These are phyloP conservation scores for Dipodomys stephensi DNA, from an alignment of 2,113 vertebrate genomes.

Conservation along the genomic window DNA sequence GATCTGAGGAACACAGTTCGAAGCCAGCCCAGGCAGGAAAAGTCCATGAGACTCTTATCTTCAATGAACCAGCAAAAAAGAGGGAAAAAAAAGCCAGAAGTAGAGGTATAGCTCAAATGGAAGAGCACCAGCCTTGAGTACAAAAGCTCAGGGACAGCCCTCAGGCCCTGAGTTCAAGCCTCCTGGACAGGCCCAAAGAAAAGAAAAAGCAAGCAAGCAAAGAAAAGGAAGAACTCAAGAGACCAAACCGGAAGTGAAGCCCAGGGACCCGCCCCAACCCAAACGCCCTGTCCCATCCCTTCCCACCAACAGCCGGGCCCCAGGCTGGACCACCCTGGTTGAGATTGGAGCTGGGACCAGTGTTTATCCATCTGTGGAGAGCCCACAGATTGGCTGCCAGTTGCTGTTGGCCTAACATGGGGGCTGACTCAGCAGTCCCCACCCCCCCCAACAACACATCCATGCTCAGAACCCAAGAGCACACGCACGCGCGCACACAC, in stretches of 20 bases:
- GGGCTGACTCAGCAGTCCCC: slow-evolving; percentile 64
- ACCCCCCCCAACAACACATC: neutral
- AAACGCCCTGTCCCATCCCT: neutral
- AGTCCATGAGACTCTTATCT: too few relatives aligned
- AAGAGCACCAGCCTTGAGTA: too few relatives aligned
- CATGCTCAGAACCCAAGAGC: neutral
- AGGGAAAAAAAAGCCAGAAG: too few relatives aligned
- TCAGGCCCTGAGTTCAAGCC: too few relatives aligned
- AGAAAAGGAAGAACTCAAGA: neutral
- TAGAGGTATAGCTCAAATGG: too few relatives aligned
- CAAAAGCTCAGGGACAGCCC: too few relatives aligned
- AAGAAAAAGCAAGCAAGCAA: too few relatives aligned
- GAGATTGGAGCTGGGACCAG: slow-evolving; percentile 64
- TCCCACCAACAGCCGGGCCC: slow-evolving; percentile 5
- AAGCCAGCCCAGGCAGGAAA: too few relatives aligned
- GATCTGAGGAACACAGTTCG: too few relatives aligned
- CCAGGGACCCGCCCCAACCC: too few relatives aligned
- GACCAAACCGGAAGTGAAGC: neutral
- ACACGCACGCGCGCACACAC: neutral
- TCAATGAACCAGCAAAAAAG: too few relatives aligned
- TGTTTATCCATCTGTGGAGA: slow-evolving; percentile 78
- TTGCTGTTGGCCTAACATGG: neutral
- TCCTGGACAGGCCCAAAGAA: too few relatives aligned
- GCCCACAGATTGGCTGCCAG: slow-evolving; percentile 58
- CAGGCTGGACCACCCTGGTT: slow-evolving; percentile 73